Base-by-base conservation (phyloP, 2,797 vertebrate genomes). In the Cetoscarus ocellatus region DNA sequence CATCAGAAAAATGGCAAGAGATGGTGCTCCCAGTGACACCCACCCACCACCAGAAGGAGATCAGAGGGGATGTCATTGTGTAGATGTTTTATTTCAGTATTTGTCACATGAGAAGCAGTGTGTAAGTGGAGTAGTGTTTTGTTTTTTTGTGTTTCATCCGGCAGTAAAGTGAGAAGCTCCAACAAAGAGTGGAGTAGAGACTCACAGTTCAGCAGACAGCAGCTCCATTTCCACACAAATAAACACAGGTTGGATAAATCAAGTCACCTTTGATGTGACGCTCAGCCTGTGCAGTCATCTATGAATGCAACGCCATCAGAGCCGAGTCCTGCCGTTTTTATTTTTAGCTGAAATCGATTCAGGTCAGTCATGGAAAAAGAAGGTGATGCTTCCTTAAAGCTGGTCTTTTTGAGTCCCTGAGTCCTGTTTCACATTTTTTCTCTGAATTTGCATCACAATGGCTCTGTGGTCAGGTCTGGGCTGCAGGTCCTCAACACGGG, bases 301-400 rank as follows among this genome's bases (percentile, higher is more conserved):
- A 78, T 58, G 59, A 72, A 76, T 17, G 77, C 65, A 48, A 18
- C 40, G 42, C 47, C 63, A 85, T 63, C 73, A 50, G 57, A 63
- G 67, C 5, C 47, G 61, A 70, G 74, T 83, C 71, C 70, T 79
- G 70, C 65, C 18, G 47, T 0, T 44, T 70, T 83, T 84, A 87
- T 87, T 84, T 87, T 86, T 84, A 87, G 69, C 45, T 51, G 1
- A 3, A 15, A 86, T 89, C 62, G 61, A 89, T 86, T 69, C 55
- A 53, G 75, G 58, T 49, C 75, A 60, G 73, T 78, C 74, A 87
- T 83, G 75, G 77, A 84, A 87, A 82, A 68, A 19, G 39, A 62
- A 83, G 70, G 64, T 9, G 83, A 79, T 36, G 69, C 66, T 69
- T 77, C 53, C 61, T 82, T 66, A 15, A 1, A 68, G 80, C 75